Percentiles rank a stretch among this genome's conserved stretches.
These are phyloP conservation scores for Stictocephala bisonia DNA, from an alignment of 2,888 invertebrate species.

Conservation along the genomic window DNA sequence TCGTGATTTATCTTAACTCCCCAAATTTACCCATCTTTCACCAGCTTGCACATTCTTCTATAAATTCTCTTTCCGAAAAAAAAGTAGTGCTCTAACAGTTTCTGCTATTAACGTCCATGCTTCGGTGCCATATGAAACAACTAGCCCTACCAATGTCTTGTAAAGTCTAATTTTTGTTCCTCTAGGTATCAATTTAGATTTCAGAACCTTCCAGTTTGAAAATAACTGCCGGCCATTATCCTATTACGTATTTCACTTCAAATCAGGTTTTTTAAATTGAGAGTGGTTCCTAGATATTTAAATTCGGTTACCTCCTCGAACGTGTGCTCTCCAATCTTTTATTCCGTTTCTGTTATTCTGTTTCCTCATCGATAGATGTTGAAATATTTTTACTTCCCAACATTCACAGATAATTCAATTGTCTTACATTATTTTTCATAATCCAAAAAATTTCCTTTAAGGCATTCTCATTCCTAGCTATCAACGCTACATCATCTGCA, in stretches of 20 bases:
- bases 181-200: constrained; percentile 17
- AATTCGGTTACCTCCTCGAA: constrained; percentile 13
- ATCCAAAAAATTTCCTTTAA: not conserved
- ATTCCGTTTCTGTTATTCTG: not conserved
- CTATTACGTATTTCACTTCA: constrained; percentile 9
- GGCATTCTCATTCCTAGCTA: not conserved
- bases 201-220: constrained; percentile 9
- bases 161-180: constrained; percentile 12
- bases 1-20: constrained; percentile 11
- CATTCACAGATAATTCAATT: too few species aligned
- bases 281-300: constrained; percentile 4
- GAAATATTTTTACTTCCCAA: constrained; percentile 4
- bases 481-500: not conserved
- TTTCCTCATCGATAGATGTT: not conserved
- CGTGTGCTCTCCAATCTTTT: not conserved
- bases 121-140: constrained; percentile 6
- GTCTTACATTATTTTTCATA: too few species aligned
- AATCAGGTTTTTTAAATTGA: constrained; percentile 12
- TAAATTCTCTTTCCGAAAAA: too few species aligned
- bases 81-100: not conserved
- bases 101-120: not conserved
- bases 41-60: not conserved
- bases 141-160: constrained; percentile 11
- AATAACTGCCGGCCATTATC: constrained; percentile 16
- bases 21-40: constrained; percentile 1